Percentiles rank a stretch among this genome's conserved stretches.
phyloP scores from a whole-genome alignment of 2,797 vertebrate genomes.

The Arvicola amphibius region DNA sequence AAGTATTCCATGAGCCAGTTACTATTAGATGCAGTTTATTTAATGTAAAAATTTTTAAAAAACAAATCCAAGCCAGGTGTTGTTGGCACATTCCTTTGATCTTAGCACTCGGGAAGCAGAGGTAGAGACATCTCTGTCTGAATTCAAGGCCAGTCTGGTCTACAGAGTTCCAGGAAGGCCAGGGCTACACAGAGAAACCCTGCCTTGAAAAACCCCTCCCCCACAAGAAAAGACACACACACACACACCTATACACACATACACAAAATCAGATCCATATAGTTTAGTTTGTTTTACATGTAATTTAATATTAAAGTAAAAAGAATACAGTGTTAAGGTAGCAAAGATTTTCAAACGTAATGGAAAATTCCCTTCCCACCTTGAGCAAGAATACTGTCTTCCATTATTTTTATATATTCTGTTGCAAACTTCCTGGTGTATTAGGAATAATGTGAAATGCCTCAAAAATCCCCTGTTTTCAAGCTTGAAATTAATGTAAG shows the following conservation, averaged over 20 bases:
- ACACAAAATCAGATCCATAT: neutral
- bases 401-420: constrained; percentile 1
- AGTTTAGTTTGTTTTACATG: neutral
- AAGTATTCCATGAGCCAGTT: neutral
- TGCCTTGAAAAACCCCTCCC: too few species aligned
- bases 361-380: neutral
- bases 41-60: neutral
- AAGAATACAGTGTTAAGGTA: neutral
- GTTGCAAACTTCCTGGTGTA: neutral
- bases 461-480: neutral
- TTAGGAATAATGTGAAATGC: neutral
- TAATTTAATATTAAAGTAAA: neutral
- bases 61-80: neutral
- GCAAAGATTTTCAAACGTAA: neutral
- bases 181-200: too few species aligned
- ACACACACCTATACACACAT: too few species aligned
- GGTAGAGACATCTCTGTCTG: too few species aligned
- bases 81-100: too few species aligned
- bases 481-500: constrained; percentile 28
- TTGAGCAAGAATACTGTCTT: neutral
- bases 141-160: too few species aligned
- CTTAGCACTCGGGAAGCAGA: too few species aligned
- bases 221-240: too few species aligned
- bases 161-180: too few species aligned
- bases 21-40: neutral